Percentiles rank a stretch among this genome's conserved stretches.
Conservation (phyloP, 1,140 invertebrate species). For the Drusus annulatus region DNA sequence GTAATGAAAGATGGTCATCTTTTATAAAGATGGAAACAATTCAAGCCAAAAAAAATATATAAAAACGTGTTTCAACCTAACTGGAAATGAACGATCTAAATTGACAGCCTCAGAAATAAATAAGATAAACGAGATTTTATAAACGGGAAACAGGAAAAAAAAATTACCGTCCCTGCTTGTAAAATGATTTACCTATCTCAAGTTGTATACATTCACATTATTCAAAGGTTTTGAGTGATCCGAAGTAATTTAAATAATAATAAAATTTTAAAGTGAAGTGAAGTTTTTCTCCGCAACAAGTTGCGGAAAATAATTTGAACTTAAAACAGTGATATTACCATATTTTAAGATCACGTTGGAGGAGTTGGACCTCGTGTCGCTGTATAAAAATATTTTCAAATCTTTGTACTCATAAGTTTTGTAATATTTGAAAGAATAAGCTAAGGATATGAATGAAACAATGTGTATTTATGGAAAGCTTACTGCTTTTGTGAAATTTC, state of each 20-base stretch:
- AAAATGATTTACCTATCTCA: constrained; percentile 1
- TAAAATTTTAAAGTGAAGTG: constrained; percentile 24
- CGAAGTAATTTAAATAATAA: constrained; percentile 13
- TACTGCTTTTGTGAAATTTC: constrained; percentile 55
- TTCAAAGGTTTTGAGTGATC: not conserved
- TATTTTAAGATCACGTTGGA: constrained; percentile 27
- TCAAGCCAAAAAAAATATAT: constrained; percentile 41
- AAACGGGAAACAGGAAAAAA: constrained; percentile 14
- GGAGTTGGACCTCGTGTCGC: constrained; percentile 16
- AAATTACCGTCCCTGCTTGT: constrained; percentile 20
- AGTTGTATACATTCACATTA: not conserved
- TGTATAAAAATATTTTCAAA: constrained; percentile 42
- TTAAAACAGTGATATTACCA: constrained; percentile 37
- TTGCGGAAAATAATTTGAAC: constrained; percentile 7
- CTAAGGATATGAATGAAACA: not conserved
- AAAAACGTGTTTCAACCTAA: constrained; percentile 21
- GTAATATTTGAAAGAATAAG: constrained; percentile 48
- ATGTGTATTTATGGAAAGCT: constrained; percentile 50
- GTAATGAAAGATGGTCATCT: constrained; percentile 26
- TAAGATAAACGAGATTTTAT: not conserved
- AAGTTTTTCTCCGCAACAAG: not conserved
- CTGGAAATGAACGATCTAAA: not conserved
- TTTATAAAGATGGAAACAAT: constrained; percentile 46
- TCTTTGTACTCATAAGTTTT: constrained; percentile 52
- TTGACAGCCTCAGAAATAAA: not conserved